phyloP scores from a whole-genome alignment of 1,140 invertebrate species.

The Semibalanus balanoides region DNA sequence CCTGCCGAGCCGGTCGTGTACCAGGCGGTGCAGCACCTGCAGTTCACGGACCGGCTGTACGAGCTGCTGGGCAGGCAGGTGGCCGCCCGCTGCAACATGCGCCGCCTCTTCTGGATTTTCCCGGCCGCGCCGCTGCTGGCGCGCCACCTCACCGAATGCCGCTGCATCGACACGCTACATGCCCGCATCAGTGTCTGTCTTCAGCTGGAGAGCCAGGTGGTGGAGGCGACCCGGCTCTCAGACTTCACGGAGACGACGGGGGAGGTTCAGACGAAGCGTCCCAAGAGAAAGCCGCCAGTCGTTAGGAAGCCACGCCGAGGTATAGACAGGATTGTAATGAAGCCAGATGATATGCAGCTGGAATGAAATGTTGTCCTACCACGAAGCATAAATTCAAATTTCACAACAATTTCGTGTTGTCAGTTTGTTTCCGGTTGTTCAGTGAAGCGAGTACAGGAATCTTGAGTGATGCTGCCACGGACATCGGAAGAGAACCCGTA shows the following conservation, averaged over 20 bases:
- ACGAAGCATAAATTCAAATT: no score
- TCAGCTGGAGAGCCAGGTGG: neutral
- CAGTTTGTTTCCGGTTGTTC: no score
- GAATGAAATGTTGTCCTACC: neutral
- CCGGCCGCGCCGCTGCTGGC: no score
- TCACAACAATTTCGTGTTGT: no score
- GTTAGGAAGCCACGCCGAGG: no score
- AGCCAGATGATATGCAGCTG: neutral
- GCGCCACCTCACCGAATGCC: neutral
- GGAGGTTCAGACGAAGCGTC: no score
- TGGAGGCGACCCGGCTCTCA: no score
- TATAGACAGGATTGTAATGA: neutral
- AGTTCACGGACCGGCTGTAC: neutral
- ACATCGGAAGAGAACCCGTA: no score
- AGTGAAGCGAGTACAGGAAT: no score
- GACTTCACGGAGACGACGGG: no score
- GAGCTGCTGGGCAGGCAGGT: neutral
- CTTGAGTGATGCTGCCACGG: no score
- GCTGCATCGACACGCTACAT: neutral
- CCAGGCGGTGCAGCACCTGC: neutral
- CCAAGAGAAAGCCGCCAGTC: neutral
- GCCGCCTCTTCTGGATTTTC: neutral
- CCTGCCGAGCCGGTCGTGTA: neutral
- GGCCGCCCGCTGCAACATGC: neutral
- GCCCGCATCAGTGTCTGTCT: neutral